phyloP scores from a whole-genome alignment of 2,113 vertebrate species.

The Strigops habroptila region DNA sequence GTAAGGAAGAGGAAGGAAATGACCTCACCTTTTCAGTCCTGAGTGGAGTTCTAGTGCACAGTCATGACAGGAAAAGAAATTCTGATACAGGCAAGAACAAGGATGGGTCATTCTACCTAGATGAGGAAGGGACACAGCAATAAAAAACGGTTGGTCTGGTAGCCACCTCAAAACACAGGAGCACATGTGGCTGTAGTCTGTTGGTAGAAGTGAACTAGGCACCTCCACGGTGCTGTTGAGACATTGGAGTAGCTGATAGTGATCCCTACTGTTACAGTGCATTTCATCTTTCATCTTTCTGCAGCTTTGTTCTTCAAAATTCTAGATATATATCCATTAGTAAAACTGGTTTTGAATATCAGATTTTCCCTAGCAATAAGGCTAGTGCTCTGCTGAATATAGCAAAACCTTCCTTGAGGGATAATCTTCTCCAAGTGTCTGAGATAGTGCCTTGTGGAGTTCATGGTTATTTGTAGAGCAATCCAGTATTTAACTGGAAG shows the following conservation, averaged over 20 bases:
- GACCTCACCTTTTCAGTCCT: not conserved
- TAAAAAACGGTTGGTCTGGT: accelerated
- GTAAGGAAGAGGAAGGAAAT: not conserved
- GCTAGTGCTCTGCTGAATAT: not conserved
- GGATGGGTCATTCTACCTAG: not conserved
- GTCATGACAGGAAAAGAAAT: not conserved
- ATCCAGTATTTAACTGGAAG: not conserved
- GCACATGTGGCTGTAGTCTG: accelerated
- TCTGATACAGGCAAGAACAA: not conserved
- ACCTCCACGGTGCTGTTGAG: not conserved
- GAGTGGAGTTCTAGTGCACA: not conserved
- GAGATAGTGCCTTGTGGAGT: not conserved
- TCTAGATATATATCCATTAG: not conserved
- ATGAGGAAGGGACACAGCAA: not conserved
- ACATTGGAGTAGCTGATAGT: not conserved
- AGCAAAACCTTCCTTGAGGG: not conserved
- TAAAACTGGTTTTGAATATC: not conserved
- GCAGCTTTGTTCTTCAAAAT: not conserved
- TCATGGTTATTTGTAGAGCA: accelerated
- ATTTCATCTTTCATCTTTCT: not conserved
- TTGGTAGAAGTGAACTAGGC: not conserved
- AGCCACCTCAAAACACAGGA: not conserved
- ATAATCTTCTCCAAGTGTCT: not conserved
- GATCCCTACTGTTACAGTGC: accelerated
- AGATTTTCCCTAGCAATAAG: not conserved